Evolutionary conservation across 1,140 invertebrate genomes (phyloP).

Genomic region (Heterodera carotae): DNA sequence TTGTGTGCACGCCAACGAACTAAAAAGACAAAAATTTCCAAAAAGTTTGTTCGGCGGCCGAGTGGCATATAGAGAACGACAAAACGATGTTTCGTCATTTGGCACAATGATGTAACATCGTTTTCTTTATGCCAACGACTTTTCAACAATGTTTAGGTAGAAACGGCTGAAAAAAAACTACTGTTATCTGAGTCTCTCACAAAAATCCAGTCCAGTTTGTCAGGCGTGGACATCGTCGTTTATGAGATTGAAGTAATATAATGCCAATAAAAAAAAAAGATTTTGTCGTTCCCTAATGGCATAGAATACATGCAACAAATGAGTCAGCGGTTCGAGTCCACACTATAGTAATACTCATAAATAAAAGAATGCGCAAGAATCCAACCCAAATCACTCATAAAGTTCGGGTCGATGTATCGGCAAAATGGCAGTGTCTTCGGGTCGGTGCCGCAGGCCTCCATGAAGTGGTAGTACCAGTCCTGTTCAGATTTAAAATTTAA

Average conservation of each 20-base stretch:
- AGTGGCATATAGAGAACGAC: too few relatives aligned
- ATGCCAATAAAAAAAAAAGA: neutral
- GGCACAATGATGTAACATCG: too few relatives aligned
- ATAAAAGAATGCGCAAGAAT: neutral
- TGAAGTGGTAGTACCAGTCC: slow-evolving; percentile 40
- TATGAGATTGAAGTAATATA: too few relatives aligned
- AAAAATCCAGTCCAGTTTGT: too few relatives aligned
- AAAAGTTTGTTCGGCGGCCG: too few relatives aligned
- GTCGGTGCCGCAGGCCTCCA: slow-evolving; percentile 34
- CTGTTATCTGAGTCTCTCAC: too few relatives aligned
- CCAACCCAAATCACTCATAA: slow-evolving; percentile 24
- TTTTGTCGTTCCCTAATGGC: neutral
- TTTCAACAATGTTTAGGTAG: too few relatives aligned
- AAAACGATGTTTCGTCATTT: too few relatives aligned
- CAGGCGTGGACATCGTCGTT: neutral
- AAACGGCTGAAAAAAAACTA: too few relatives aligned
- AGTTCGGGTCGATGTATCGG: slow-evolving; percentile 31
- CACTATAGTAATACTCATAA: neutral
- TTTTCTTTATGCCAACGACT: neutral
- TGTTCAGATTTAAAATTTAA: neutral
- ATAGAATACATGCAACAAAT: slow-evolving; percentile 2
- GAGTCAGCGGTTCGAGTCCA: too few relatives aligned
- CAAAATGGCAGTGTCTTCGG: slow-evolving; percentile 20
- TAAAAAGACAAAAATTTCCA: too few relatives aligned
- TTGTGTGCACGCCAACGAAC: slow-evolving; percentile 4